phyloP scores from a whole-genome alignment of 2,113 vertebrate genomes.

The Dendrocopos noguchii region DNA sequence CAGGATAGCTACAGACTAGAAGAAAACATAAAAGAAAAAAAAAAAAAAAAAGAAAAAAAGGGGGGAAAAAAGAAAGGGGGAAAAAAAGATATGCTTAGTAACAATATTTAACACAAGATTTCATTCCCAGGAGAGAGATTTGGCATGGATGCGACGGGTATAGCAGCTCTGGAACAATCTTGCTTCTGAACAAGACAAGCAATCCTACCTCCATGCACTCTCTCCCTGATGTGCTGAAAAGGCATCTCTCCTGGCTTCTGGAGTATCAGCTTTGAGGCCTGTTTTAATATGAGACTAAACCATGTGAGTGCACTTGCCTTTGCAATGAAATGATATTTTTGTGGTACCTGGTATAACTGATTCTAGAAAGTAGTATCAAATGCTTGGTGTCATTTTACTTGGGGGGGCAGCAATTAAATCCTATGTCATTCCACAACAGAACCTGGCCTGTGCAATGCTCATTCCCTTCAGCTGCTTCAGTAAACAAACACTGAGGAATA shows the following conservation, averaged over 20 bases:
- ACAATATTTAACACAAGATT: not conserved
- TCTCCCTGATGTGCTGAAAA: not conserved
- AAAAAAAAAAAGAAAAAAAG: not conserved
- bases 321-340: not conserved
- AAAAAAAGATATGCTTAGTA: not conserved
- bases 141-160: not conserved
- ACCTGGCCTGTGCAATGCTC: not conserved
- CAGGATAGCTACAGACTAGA: not conserved
- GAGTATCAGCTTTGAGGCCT: not conserved
- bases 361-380: not conserved
- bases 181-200: not conserved
- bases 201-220: not conserved
- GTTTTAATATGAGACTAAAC: not conserved
- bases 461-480: not conserved
- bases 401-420: not conserved
- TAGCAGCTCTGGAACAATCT: not conserved
- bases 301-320: not conserved
- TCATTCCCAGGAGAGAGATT: not conserved
- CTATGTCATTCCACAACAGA: not conserved
- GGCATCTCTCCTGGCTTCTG: not conserved
- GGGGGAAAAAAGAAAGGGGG: no score
- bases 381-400: not conserved
- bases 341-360: not conserved
- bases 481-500: not conserved
- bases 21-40: not conserved